Evolutionary conservation across 2,797 vertebrate genomes (phyloP).

Genomic region (Phylloscopus collybita): DNA sequence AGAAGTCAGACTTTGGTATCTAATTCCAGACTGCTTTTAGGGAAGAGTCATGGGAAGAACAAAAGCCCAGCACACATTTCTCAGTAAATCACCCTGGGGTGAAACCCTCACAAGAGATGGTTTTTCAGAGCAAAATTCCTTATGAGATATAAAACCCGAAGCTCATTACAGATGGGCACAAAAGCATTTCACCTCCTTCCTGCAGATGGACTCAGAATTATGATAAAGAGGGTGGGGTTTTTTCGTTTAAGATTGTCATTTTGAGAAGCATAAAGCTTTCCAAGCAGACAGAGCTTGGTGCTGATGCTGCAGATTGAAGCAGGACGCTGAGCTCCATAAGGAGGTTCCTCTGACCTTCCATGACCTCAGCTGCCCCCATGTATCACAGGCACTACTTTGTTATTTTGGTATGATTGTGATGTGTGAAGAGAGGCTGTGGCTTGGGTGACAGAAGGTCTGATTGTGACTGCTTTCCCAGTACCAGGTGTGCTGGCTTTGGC

Average conservation of each 20-base stretch:
- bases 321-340: background rate
- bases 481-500: background rate
- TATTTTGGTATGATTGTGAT: background rate
- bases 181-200: background rate
- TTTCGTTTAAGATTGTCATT: background rate
- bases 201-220: background rate
- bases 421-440: background rate
- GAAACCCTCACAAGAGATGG: background rate
- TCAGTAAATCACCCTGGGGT: background rate
- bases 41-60: background rate
- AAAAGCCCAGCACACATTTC: background rate
- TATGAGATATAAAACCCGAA: background rate
- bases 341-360: background rate
- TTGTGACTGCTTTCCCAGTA: background rate
- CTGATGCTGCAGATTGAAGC: background rate
- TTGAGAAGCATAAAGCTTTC: background rate
- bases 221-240: background rate
- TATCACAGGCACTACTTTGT: rapidly evolving
- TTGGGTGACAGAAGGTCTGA: background rate
- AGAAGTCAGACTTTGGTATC: background rate
- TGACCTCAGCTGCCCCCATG: background rate
- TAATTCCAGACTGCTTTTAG: background rate
- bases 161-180: background rate
- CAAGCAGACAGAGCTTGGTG: background rate
- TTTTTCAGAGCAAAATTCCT: background rate